Evolutionary conservation across 1,140 invertebrate genomes (phyloP).

Genomic region (Colletes gigas): DNA sequence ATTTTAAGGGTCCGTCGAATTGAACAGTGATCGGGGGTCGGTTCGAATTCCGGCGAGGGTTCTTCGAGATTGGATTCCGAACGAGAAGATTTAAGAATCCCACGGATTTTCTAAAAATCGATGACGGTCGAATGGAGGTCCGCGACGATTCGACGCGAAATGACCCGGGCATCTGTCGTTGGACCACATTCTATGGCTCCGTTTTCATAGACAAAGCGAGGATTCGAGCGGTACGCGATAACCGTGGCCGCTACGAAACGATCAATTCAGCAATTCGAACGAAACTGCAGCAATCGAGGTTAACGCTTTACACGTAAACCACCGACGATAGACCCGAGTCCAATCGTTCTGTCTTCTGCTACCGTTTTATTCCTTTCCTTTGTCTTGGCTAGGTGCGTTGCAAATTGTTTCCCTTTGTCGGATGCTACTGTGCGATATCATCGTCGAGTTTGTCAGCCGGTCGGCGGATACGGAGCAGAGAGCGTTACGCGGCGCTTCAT

Average conservation of each 20-base stretch:
- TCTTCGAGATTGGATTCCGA: background rate
- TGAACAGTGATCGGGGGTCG: background rate
- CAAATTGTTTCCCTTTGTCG: slow-evolving; percentile 36
- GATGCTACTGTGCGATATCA: slow-evolving; percentile 6
- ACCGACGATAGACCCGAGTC: slow-evolving; percentile 1
- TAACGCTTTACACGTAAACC: slow-evolving; percentile 34
- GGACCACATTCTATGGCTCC: background rate
- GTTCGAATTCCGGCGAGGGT: background rate
- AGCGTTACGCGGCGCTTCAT: background rate
- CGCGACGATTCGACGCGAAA: background rate
- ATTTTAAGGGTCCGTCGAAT: background rate
- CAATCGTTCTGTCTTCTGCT: background rate
- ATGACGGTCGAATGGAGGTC: background rate
- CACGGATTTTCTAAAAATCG: slow-evolving; percentile 2
- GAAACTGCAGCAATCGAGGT: slow-evolving; percentile 23
- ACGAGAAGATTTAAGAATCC: background rate
- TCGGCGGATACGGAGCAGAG: slow-evolving; percentile 1
- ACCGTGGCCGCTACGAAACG: slow-evolving; percentile 9
- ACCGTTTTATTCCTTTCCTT: slow-evolving; percentile 13
- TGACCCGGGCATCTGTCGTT: slow-evolving; percentile 16
- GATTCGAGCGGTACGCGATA: slow-evolving; percentile 10
- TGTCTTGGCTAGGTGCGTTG: background rate
- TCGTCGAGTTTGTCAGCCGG: background rate
- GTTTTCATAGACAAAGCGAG: slow-evolving; percentile 21
- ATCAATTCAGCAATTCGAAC: slow-evolving; percentile 34